phyloP scores from a whole-genome alignment of 2,113 vertebrate genomes.

The Chlorocebus sabaeus region DNA sequence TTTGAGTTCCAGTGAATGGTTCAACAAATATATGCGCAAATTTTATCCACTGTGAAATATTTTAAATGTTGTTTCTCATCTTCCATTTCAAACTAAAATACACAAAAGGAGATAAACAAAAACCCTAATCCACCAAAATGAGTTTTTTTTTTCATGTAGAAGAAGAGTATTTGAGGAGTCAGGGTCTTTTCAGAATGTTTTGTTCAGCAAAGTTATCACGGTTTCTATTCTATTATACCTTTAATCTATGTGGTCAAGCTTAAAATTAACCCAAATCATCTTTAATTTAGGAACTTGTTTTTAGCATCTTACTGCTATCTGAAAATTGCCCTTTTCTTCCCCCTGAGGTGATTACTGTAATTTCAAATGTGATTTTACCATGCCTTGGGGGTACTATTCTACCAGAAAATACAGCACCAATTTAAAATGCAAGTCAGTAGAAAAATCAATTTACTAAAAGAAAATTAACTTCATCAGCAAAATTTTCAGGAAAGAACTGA shows the following conservation, averaged over 20 bases:
- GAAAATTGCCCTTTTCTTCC: neutral
- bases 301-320: constrained; percentile 23
- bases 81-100: neutral
- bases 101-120: neutral
- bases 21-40: neutral
- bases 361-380: constrained; percentile 23
- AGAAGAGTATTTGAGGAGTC: neutral
- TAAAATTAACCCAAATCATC: constrained; percentile 39
- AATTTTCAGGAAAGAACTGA: constrained; percentile 38
- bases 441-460: constrained; percentile 63
- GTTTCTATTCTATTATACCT: neutral
- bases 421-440: constrained; percentile 22
- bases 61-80: neutral
- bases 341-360: neutral
- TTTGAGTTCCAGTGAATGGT: neutral
- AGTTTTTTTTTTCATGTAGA: neutral
- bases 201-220: neutral
- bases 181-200: neutral
- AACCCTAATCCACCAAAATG: neutral
- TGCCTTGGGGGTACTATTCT: neutral
- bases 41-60: constrained; percentile 10
- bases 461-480: constrained; percentile 40
- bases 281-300: constrained; percentile 27
- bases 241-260: neutral
- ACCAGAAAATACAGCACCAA: constrained; percentile 3